These are phyloP conservation scores for Chrysotoxum bicinctum DNA, from an alignment of 2,888 invertebrate genomes.

Conservation along the genomic window DNA sequence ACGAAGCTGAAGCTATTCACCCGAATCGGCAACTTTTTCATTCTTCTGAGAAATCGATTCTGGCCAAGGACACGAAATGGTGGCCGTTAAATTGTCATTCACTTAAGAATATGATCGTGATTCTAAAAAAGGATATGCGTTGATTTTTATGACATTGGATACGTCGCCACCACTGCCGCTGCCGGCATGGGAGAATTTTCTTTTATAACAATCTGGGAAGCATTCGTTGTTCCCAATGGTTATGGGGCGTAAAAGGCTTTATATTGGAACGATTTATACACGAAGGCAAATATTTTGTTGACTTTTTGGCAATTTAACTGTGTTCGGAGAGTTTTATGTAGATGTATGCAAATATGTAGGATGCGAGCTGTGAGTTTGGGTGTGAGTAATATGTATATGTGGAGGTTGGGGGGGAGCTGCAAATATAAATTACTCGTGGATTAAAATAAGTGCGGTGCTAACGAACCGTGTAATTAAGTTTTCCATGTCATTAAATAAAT, in stretches of 20 bases:
- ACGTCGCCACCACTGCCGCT: background rate
- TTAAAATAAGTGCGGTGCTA: conserved; percentile 62
- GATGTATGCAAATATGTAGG: conserved; percentile 5
- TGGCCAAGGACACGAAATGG: conserved; percentile 30
- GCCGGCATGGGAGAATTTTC: conserved; percentile 5
- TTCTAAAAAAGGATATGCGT: conserved; percentile 47
- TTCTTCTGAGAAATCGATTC: conserved; percentile 25
- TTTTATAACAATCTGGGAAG: conserved; percentile 23
- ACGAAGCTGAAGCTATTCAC: conserved; percentile 28
- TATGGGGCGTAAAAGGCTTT: conserved; percentile 34
- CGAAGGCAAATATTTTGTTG: background rate
- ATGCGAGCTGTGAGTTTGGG: background rate
- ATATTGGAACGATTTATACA: conserved; percentile 31
- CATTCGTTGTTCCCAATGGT: conserved; percentile 13
- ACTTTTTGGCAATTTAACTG: conserved; percentile 28
- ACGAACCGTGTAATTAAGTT: conserved; percentile 71
- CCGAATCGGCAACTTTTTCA: conserved; percentile 21
- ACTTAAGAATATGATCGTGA: conserved; percentile 27
- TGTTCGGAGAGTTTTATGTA: background rate
- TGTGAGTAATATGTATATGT: background rate
- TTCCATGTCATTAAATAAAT: conserved; percentile 68
- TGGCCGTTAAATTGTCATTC: conserved; percentile 49
- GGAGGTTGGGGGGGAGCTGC: background rate
- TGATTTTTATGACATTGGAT: conserved; percentile 56
- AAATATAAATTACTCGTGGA: conserved; percentile 58